Evolutionary conservation across 2,888 invertebrate species (phyloP), one percentile per base, ranked within the genome.

Genomic region (Stictocephala bisonia): DNA sequence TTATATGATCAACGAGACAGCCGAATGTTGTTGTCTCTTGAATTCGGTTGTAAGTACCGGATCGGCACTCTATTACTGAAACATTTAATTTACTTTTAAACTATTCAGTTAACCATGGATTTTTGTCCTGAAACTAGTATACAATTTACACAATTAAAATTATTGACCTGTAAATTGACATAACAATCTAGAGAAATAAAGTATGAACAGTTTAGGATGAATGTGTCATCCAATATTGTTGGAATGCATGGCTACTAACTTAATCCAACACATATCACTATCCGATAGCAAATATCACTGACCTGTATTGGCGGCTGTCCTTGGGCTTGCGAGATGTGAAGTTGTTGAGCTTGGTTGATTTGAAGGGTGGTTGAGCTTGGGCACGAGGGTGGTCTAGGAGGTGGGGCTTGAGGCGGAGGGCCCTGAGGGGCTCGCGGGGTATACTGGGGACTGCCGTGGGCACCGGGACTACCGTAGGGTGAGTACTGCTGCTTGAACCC

Each of bases 341-440:
- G 85, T 83, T 95, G 94, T 83, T 94, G 94, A 71, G 93, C 93
- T 84, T 95, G 95, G 82, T 92, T 93, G 86, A 95, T 93, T 84
- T 95, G 94, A 78, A 94, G 85, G 18, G 77, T 74, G 11, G 72
- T 73, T 20, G 74, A 64, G n/a, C 84, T 83, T 1, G 87, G 84
- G 58, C 87, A 87, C 0, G 87, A 86, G 0, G 88, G 85, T 15
- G 88, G 88, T 77, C 87, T 82, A 1, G 86, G 86, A 0, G 87
- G 87, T 9, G 87, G 84, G 58, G 56, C 73, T 20, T 82, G 83
- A 69, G 87, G 84, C 80, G 81, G 82, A 71, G 83, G 83, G 81
- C 84, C 83, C 79, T 82, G 84, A 81, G 81, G 71, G 81, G 87
- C n/a, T 85, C 87, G 20, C 85, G 88, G 83, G 70, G 75, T 71